These are phyloP conservation scores for Cinara cedri DNA, from an alignment of 2,888 invertebrate genomes.

Conservation along the genomic window DNA sequence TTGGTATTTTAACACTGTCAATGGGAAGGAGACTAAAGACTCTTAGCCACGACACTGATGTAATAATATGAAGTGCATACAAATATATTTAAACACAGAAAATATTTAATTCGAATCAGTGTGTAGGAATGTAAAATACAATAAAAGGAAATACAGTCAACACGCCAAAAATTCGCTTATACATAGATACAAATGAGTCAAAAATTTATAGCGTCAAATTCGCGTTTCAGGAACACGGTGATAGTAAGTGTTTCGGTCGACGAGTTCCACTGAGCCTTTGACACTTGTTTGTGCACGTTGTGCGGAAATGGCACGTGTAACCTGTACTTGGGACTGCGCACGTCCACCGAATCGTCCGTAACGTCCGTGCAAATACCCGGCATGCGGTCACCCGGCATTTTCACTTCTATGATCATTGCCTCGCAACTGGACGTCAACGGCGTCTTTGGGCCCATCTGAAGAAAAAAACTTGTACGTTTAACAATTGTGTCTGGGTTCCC, in stretches of 20 bases:
- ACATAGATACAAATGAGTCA: conserved; percentile 65
- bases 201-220: conserved; percentile 87
- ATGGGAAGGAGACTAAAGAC: too few species aligned
- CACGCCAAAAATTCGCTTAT: too few species aligned
- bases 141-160: too few species aligned
- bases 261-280: conserved; percentile 80
- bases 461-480: too few species aligned
- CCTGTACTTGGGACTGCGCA: conserved; percentile 71
- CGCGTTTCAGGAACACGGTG: conserved; percentile 76
- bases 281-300: conserved; percentile 78
- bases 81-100: too few species aligned
- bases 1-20: too few species aligned
- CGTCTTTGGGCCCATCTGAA: conserved; percentile 80
- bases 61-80: too few species aligned
- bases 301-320: conserved; percentile 81
- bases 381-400: conserved; percentile 77
- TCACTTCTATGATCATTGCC: conserved; percentile 79
- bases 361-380: conserved; percentile 78
- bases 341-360: conserved; percentile 68
- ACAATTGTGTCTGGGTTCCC: too few species aligned
- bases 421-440: conserved; percentile 84
- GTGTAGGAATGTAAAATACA: too few species aligned
- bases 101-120: too few species aligned
- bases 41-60: too few species aligned
- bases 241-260: conserved; percentile 72